Percentiles rank a stretch among this genome's conserved stretches.
phyloP scores from a whole-genome alignment of 2,113 vertebrate genomes.

The Rhinolophus sinicus region DNA sequence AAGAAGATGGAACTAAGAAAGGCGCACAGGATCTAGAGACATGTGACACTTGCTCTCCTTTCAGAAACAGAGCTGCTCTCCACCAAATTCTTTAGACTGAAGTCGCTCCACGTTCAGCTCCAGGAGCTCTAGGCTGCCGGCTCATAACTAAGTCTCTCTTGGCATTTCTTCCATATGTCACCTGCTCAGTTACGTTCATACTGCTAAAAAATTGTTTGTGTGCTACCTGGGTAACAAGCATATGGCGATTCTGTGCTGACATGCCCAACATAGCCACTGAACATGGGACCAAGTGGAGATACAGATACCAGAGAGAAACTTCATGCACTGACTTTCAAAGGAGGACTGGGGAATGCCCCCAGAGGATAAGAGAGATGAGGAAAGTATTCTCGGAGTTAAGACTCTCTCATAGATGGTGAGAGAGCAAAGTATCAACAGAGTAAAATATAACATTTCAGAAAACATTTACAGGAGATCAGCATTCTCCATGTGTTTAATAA shows the following conservation, averaged over 20 bases:
- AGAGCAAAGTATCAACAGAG: too few species aligned
- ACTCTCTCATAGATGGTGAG: neutral
- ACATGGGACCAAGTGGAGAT: neutral
- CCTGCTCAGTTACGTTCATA: neutral
- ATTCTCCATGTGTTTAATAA: neutral
- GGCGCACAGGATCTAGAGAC: neutral
- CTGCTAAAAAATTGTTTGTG: neutral
- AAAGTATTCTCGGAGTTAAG: neutral
- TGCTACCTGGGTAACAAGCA: neutral
- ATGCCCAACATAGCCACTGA: neutral
- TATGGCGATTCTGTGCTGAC: neutral
- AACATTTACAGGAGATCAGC: neutral
- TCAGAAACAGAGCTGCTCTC: neutral
- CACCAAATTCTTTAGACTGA: neutral
- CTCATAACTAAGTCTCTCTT: neutral
- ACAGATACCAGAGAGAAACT: neutral
- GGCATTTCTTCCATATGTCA: fast-evolving
- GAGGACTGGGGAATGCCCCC: neutral
- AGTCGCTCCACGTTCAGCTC: neutral
- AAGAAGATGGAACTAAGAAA: neutral
- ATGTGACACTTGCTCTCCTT: neutral
- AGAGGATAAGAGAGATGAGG: neutral
- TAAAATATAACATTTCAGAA: neutral
- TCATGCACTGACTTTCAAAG: neutral
- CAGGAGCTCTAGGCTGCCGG: neutral